phyloP scores from a whole-genome alignment of 1,140 invertebrate genomes.

The Phymorhynchus buccinoides region DNA sequence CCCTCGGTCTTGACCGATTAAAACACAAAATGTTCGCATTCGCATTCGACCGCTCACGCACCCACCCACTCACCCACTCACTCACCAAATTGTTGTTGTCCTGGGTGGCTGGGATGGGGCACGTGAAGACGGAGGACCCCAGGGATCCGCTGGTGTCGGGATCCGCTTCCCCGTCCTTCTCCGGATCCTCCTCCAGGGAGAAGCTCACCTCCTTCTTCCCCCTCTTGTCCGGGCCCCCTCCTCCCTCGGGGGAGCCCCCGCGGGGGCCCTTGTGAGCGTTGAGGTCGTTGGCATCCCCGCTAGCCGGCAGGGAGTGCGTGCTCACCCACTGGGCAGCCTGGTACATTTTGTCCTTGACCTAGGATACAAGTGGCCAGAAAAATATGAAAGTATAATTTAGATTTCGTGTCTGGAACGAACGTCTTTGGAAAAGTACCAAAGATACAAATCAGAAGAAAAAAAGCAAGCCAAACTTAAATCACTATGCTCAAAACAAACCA shows the following conservation, averaged over 20 bases:
- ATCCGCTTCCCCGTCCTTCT: slow-evolving; percentile 36
- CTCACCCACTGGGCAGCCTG: slow-evolving; percentile 50
- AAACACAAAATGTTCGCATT: no score
- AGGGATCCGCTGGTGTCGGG: slow-evolving; percentile 24
- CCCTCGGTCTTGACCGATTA: no score
- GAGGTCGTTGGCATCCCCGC: slow-evolving; percentile 8
- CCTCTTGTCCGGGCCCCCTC: background rate
- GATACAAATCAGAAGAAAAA: no score
- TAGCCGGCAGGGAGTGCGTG: slow-evolving; percentile 19
- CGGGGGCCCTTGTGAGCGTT: background rate
- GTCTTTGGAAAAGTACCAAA: no score
- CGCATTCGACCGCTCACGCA: background rate
- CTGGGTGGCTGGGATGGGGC: background rate
- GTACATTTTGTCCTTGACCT: slow-evolving; percentile 41
- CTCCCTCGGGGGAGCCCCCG: slow-evolving; percentile 2
- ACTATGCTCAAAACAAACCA: no score
- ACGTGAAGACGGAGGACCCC: slow-evolving; percentile 18
- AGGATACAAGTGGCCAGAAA: background rate
- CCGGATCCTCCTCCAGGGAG: slow-evolving; percentile 43
- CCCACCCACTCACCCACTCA: background rate
- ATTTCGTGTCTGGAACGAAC: no score
- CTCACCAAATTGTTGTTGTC: slow-evolving; percentile 27
- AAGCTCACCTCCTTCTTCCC: slow-evolving; percentile 50
- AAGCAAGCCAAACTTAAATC: no score
- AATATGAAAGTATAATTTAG: no score